Conservation (phyloP, 1,140 invertebrate genomes). For the Gryllus bimaculatus region DNA sequence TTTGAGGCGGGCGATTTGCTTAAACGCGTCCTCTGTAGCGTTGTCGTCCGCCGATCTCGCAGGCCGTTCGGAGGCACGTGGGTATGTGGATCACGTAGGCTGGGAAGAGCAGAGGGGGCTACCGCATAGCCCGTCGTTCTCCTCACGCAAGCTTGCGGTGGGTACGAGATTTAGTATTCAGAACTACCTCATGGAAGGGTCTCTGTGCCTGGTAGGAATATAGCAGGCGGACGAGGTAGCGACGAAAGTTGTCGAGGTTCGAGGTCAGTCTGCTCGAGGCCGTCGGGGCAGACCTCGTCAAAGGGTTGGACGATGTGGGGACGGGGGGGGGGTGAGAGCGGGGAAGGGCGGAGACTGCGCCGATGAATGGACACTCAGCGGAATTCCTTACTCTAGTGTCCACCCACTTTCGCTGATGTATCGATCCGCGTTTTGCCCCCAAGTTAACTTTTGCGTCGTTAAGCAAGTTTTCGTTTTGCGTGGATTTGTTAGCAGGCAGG, state of each 20-base stretch:
- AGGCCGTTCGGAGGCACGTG: neutral
- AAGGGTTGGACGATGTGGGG: neutral
- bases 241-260: no score
- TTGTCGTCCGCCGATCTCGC: neutral
- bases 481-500: no score
- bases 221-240: neutral
- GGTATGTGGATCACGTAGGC: neutral
- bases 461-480: no score
- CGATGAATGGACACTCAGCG: no score
- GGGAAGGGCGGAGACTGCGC: neutral
- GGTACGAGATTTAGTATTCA: neutral
- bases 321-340: neutral
- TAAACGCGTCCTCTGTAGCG: neutral
- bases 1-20: neutral
- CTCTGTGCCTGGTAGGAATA: neutral
- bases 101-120: neutral
- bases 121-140: neutral
- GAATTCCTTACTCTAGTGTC: no score
- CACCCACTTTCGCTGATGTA: no score
- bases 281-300: neutral
- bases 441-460: no score
- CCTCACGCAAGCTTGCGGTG: neutral
- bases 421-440: no score
- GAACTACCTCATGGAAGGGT: neutral
- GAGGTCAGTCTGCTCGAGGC: no score